Base-by-base conservation (phyloP, 2,797 vertebrate species). In the Coccyzus lansbergi region DNA sequence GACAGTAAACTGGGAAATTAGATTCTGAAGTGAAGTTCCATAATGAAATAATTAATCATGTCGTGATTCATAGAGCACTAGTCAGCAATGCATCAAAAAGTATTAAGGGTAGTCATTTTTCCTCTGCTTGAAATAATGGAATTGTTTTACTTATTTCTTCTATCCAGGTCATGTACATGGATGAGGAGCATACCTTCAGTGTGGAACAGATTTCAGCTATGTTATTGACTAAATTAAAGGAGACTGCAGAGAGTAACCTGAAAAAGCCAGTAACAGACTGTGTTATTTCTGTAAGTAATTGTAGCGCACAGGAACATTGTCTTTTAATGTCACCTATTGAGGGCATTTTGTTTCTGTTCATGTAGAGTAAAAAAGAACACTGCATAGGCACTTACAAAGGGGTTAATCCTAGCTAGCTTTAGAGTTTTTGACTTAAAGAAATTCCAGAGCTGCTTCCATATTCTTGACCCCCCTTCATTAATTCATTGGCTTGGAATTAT, bases 211-310 rank as follows among this genome's bases (percentile, higher is more conserved):
- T 98, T 86, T 98, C 97, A 42, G 98, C 98, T 49, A 98, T 98
- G 98, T 83, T 98, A 46, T 40, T 98, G 92, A 98, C 98, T n/a
- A 98, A 98, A 94, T 90, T 98, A 74, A 98, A 98, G 87, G 98
- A 98, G 92, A 98, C 98, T 42, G 98, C 98, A 56, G 98, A 98
- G 84, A 97, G 97, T 93, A 98, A 97, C 81, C 96, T 98, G 60
- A 98, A 98, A 96, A 98, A 98, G 75, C 98, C 98, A 93, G 98
- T 98, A 53, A 97, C 97, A 55, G 98, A 98, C 89, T 98, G 98
- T 95, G 98, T 98, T 96, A 98, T 98, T 96, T 98, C 98, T 93
- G 98, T 98, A 97, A 97, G 98, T 98, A 94, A 90, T 86, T 94
- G 86, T 90, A 82, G 42, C 64, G 64, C n/a, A 22, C 14, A 22